Conservation (phyloP, 2,113 vertebrate genomes). For the Mormoops blainvillei region DNA sequence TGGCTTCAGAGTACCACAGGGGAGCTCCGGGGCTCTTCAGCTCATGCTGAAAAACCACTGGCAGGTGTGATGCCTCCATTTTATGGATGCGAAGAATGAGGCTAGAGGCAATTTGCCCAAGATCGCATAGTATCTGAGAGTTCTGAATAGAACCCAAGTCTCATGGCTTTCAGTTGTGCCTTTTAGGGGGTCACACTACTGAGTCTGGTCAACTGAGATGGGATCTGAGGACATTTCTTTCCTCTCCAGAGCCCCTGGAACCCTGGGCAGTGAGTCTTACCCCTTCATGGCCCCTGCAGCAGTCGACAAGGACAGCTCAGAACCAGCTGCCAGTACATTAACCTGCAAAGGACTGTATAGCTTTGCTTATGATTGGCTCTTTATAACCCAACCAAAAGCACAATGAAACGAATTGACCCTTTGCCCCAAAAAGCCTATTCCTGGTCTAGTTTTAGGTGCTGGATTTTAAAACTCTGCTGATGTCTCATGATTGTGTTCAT, state of each 20-base stretch:
- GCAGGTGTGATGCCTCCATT: not conserved
- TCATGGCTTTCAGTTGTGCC: too few relatives aligned
- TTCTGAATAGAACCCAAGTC: too few relatives aligned
- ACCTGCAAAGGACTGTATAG: not conserved
- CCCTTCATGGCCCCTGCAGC: not conserved
- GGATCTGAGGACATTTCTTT: not conserved
- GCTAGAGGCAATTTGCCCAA: not conserved
- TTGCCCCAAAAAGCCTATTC: not conserved
- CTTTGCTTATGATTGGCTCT: not conserved
- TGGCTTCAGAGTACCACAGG: not conserved
- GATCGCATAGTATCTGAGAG: too few relatives aligned
- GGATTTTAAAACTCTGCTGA: not conserved
- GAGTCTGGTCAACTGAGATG: not conserved
- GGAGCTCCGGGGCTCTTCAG: not conserved
- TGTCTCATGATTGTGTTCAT: not conserved
- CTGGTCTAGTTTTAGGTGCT: not conserved
- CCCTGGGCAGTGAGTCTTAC: too few relatives aligned
- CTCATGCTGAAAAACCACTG: not conserved
- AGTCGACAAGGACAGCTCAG: fast-evolving
- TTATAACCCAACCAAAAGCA: not conserved
- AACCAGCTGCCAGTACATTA: too few relatives aligned
- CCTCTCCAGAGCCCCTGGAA: not conserved
- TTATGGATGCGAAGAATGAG: not conserved
- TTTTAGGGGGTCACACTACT: not conserved
- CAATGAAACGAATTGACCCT: too few relatives aligned